Percentiles rank a stretch among this genome's conserved stretches.
phyloP scores from a whole-genome alignment of 2,888 invertebrate genomes.

The Biston betularia region DNA sequence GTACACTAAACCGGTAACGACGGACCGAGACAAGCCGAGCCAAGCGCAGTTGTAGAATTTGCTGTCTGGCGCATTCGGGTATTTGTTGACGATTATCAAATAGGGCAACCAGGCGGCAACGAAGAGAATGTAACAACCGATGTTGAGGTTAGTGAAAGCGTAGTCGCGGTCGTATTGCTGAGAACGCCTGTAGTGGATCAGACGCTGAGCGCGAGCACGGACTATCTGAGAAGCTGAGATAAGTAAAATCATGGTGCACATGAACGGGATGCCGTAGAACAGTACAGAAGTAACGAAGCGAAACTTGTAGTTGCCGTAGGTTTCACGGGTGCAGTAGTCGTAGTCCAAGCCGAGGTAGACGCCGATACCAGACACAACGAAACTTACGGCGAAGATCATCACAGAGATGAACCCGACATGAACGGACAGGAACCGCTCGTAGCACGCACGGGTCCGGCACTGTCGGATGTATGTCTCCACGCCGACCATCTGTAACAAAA shows the following conservation, averaged over 20 bases:
- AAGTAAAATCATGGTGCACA: slow-evolving; percentile 85
- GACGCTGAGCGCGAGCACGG: slow-evolving; percentile 79
- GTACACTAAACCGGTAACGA: slow-evolving; percentile 88
- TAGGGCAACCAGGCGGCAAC: slow-evolving; percentile 90
- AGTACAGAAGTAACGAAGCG: slow-evolving; percentile 84
- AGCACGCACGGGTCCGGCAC: slow-evolving; percentile 73
- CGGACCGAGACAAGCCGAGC: slow-evolving; percentile 89
- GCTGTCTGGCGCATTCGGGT: slow-evolving; percentile 76
- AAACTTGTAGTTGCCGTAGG: slow-evolving; percentile 84
- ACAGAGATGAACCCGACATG: slow-evolving; percentile 83
- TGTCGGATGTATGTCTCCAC: slow-evolving; percentile 89
- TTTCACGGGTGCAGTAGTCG: slow-evolving; percentile 88
- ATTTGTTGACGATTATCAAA: slow-evolving; percentile 85
- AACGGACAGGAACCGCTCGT: slow-evolving; percentile 77
- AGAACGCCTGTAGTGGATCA: slow-evolving; percentile 87
- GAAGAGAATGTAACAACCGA: slow-evolving; percentile 88
- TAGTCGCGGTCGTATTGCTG: slow-evolving; percentile 88
- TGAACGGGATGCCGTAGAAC: slow-evolving; percentile 86
- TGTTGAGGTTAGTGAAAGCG: slow-evolving; percentile 87
- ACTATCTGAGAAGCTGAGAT: slow-evolving; percentile 80
- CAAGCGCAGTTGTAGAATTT: slow-evolving; percentile 89
- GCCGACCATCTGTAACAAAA: slow-evolving; percentile 79
- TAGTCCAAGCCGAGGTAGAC: slow-evolving; percentile 87
- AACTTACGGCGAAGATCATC: slow-evolving; percentile 85
- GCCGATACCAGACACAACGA: slow-evolving; percentile 86